Percentiles rank a stretch among this genome's conserved stretches.
Evolutionary conservation across 23 tunicate species (phyloP).

Genomic region (Trididemnum miniatum): DNA sequence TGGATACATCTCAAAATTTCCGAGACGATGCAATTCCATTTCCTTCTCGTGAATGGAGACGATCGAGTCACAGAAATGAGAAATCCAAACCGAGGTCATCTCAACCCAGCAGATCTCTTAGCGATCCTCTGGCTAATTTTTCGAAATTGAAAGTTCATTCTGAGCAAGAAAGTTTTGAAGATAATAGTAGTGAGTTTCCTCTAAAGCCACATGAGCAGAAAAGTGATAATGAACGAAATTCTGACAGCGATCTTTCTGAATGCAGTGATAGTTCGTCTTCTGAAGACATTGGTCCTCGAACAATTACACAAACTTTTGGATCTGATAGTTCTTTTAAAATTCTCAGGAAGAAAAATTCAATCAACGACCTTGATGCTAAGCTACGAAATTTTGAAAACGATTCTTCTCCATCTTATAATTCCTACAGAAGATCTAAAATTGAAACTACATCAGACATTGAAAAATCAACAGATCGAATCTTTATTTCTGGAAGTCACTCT

Average conservation of each 20-base stretch:
- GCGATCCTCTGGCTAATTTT: background rate
- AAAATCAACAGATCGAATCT: too few species aligned
- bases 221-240: background rate
- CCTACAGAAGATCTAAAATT: too few species aligned
- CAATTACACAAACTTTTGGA: background rate
- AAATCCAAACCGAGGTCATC: background rate
- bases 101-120: background rate
- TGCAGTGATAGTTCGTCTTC: slow-evolving; percentile 21
- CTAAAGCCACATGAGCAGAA: background rate
- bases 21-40: background rate
- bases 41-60: background rate
- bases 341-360: slow-evolving; percentile 64
- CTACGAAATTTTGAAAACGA: background rate
- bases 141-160: background rate
- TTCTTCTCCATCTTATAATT: background rate
- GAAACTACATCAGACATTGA: background rate
- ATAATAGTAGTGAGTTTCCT: background rate
- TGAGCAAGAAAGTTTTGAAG: background rate
- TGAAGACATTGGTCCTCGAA: background rate
- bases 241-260: slow-evolving; percentile 41
- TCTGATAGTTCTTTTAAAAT: background rate
- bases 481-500: background rate
- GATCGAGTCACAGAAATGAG: background rate
- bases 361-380: slow-evolving; percentile 65
- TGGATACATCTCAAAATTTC: background rate